Evolutionary conservation across 2,888 invertebrate genomes (phyloP).

Genomic region (Zygogramma bicolorata): DNA sequence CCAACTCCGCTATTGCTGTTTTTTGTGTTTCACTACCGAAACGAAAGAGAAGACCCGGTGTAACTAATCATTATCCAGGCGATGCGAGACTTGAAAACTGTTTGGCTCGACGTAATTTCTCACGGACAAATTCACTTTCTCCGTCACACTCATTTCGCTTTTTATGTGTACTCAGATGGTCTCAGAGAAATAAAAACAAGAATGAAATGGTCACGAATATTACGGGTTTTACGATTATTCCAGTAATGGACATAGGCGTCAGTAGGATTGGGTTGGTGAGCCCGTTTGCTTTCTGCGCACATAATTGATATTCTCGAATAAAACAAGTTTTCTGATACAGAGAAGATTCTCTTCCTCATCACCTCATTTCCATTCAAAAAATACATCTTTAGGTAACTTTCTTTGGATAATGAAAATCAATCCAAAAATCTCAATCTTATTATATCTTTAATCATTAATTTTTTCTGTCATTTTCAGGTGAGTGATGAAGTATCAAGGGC

Average conservation of each 20-base stretch:
- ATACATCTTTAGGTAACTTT: too few relatives aligned
- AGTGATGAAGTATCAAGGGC: too few relatives aligned
- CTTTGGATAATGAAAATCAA: too few relatives aligned
- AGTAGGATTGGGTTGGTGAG: background rate
- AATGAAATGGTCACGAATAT: background rate
- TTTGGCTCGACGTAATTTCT: slow-evolving; percentile 13
- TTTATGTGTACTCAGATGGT: slow-evolving; percentile 1
- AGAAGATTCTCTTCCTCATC: too few relatives aligned
- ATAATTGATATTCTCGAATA: background rate
- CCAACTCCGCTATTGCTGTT: background rate
- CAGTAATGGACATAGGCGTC: background rate
- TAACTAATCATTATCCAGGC: slow-evolving; percentile 7
- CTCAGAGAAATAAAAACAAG: background rate
- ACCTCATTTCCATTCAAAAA: too few relatives aligned
- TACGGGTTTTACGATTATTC: background rate
- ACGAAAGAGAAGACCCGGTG: background rate
- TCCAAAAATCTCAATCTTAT: too few relatives aligned
- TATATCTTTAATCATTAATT: too few relatives aligned
- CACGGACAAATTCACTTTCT: slow-evolving; percentile 20
- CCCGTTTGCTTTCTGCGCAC: background rate
- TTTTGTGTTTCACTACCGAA: background rate
- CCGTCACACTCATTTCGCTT: slow-evolving; percentile 4
- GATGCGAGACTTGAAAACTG: background rate
- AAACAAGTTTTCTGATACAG: background rate
- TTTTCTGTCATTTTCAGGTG: too few relatives aligned